phyloP scores from a whole-genome alignment of 1,140 invertebrate species.

The Cydia pomonella region DNA sequence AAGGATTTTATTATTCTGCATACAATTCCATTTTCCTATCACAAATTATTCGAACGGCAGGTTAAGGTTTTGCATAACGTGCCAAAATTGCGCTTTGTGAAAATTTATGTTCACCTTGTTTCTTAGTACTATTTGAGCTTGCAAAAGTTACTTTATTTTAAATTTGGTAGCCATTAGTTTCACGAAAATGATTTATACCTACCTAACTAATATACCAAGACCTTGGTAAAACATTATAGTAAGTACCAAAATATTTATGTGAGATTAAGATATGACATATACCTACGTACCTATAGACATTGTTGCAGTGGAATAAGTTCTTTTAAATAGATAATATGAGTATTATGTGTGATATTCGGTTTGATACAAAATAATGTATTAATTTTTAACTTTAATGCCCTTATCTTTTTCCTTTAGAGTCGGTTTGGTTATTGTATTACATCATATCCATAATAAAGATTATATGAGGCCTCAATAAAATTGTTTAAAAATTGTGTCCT shows the following conservation, averaged over 20 bases:
- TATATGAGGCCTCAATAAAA: not conserved
- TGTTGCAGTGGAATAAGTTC: too few relatives aligned
- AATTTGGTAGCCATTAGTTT: not conserved
- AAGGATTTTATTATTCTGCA: constrained; percentile 69
- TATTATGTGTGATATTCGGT: too few relatives aligned
- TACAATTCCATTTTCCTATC: constrained; percentile 74
- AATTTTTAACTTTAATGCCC: too few relatives aligned
- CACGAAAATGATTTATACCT: not conserved
- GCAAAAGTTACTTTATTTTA: constrained; percentile 21
- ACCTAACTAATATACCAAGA: too few relatives aligned
- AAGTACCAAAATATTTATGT: too few relatives aligned
- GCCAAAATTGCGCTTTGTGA: constrained; percentile 59
- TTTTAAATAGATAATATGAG: too few relatives aligned
- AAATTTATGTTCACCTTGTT: constrained; percentile 53
- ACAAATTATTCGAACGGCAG: constrained; percentile 67
- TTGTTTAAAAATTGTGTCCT: constrained; percentile 34
- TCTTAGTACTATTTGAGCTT: constrained; percentile 36
- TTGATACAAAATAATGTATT: too few relatives aligned
- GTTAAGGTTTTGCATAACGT: constrained; percentile 68
- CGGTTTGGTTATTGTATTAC: not conserved
- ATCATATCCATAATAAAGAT: not conserved
- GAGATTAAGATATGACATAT: too few relatives aligned
- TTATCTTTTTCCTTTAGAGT: not conserved
- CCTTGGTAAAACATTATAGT: too few relatives aligned
- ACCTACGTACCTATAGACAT: too few relatives aligned